phyloP scores from a whole-genome alignment of 2,113 vertebrate genomes.

The Alouatta palliata region DNA sequence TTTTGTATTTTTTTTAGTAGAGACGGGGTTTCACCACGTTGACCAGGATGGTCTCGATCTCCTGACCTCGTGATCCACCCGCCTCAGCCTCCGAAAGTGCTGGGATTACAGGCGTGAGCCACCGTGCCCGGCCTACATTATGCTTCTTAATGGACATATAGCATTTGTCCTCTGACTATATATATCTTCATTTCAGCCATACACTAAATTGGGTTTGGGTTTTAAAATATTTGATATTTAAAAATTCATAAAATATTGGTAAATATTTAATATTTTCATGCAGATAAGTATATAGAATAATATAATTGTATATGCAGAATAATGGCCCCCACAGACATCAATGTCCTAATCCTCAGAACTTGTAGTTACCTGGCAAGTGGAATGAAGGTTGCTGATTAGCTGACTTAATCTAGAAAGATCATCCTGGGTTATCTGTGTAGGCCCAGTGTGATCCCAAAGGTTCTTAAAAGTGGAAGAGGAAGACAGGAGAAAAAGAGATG shows the following conservation, averaged over 20 bases:
- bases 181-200: background rate
- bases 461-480: background rate
- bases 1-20: too few relatives aligned
- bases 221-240: background rate
- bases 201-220: background rate
- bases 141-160: background rate
- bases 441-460: background rate
- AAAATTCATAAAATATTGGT: background rate
- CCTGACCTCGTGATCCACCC: too few relatives aligned
- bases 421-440: background rate
- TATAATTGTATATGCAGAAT: background rate
- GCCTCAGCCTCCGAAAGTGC: too few relatives aligned
- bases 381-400: slow-evolving; percentile 18
- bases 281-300: background rate
- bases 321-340: background rate
- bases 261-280: slow-evolving; percentile 19
- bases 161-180: background rate
- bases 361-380: background rate
- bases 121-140: too few relatives aligned
- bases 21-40: too few relatives aligned
- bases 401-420: background rate
- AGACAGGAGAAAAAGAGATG: background rate
- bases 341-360: background rate
- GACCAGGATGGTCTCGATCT: too few relatives aligned
- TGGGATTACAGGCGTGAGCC: too few relatives aligned